These are phyloP conservation scores for Azorinus chamasolen DNA, from an alignment of 2,888 invertebrate genomes.

Conservation along the genomic window DNA sequence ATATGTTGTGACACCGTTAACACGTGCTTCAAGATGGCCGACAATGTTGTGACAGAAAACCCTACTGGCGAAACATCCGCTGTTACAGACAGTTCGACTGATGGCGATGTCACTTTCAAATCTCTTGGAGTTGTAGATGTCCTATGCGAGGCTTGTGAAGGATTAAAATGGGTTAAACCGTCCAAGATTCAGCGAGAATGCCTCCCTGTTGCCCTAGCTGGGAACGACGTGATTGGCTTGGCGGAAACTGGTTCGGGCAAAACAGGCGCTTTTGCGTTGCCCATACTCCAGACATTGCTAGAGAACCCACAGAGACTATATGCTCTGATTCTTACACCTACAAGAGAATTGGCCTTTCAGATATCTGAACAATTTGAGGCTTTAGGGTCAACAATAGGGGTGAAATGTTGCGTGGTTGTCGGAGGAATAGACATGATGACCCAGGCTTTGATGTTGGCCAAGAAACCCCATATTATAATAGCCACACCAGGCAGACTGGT, in stretches of 20 bases:
- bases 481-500: conserved; percentile 97
- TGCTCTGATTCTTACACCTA: conserved; percentile 94
- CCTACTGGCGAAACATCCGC: conserved; percentile 3
- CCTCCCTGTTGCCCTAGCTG: conserved; percentile 95
- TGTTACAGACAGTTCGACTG: background rate
- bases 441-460: conserved; percentile 95
- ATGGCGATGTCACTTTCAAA: conserved; percentile 49
- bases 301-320: conserved; percentile 97
- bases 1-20: conserved; percentile 1
- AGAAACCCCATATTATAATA: conserved; percentile 98
- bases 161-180: conserved; percentile 97
- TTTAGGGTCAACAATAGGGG: conserved; percentile 92
- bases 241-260: conserved; percentile 98
- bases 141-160: conserved; percentile 95
- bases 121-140: conserved; percentile 93
- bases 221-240: conserved; percentile 91
- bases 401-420: conserved; percentile 93
- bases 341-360: conserved; percentile 98
- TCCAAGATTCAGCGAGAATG: conserved; percentile 98
- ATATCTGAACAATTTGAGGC: conserved; percentile 99
- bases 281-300: conserved; percentile 96
- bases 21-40: conserved; percentile 57
- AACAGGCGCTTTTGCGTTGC: conserved; percentile 98
- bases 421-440: conserved; percentile 99
- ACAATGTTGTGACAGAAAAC: conserved; percentile 8